Evolutionary conservation across 2,113 vertebrate species (phyloP), one percentile per base, ranked within the genome.

Genomic region (Garra rufa): DNA sequence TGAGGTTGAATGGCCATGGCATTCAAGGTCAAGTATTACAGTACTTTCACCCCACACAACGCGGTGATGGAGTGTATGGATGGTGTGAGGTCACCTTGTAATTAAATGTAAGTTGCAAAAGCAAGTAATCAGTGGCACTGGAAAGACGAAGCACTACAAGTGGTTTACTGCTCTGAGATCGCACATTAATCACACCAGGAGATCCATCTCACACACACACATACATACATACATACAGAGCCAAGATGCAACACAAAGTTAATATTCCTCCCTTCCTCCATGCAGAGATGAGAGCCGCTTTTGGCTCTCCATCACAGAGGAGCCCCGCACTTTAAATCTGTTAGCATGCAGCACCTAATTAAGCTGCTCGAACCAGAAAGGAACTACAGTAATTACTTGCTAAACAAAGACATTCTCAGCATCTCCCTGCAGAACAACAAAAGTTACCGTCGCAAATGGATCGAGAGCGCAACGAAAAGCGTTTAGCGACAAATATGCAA

Each of bases 381-480:
- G 50, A 82, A 88, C 48, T 1, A 83, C 82, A 79, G 85, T 89
- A 89, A 91, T 91, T 91, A 90, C 81, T 88, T 85, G 82, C 82
- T 59, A 34, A 89, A 87, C 59, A 89, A 90, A 89, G 86, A 73
- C 63, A 87, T 88, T 89, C 87, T 81, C 26, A 74, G 59, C 65
- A 85, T 75, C 50, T 59, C 67, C 61, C 63, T 59, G 80, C 65
- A 87, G 46, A 86, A 81, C 83, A 34, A 70, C 61, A 26, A 65
- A 71, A 44, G 69, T 24, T 44, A 46, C 6, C 1, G 2, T 73
- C 41, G 1, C n/a, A 14, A 24, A 73, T 24, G 61, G 71, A 81
- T 19, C 34, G 61, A 65, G 19, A 26, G 59, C 50, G 59, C 14
- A 85, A 9, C 82, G 24, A 50, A 55, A 44, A 65, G 28, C 81